Evolutionary conservation across 2,888 invertebrate species (phyloP).

Genomic region (Parthenolecanium corni): DNA sequence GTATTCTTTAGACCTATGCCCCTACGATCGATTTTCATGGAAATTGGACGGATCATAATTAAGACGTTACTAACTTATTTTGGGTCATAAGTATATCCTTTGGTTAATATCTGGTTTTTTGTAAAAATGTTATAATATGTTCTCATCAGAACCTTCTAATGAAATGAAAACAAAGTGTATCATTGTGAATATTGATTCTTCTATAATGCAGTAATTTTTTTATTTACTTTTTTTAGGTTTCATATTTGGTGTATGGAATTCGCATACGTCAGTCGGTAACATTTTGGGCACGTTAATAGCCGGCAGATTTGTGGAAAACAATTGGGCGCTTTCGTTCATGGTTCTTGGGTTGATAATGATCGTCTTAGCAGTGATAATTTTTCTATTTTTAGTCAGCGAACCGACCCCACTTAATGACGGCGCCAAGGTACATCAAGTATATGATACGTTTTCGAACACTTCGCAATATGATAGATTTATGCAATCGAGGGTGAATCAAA

Average conservation of each 20-base stretch:
- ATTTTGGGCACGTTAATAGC: constrained; percentile 82
- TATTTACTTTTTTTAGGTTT: constrained; percentile 47
- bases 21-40: too few species aligned
- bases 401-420: constrained; percentile 15
- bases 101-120: too few species aligned
- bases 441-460: too few species aligned
- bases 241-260: constrained; percentile 95
- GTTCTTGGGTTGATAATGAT: constrained; percentile 79
- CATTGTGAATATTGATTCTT: too few species aligned
- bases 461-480: neutral
- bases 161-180: too few species aligned
- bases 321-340: constrained; percentile 87
- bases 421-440: too few species aligned
- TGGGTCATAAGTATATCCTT: too few species aligned
- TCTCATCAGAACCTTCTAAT: too few species aligned
- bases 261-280: constrained; percentile 91
- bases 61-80: too few species aligned
- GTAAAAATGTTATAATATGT: too few species aligned
- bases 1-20: too few species aligned
- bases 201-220: neutral
- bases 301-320: constrained; percentile 65
- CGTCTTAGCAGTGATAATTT: constrained; percentile 56
- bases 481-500: neutral
- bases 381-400: constrained; percentile 53
- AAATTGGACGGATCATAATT: too few species aligned